phyloP scores from a whole-genome alignment of 1,140 invertebrate species.

The Temnothorax longispinosus region DNA sequence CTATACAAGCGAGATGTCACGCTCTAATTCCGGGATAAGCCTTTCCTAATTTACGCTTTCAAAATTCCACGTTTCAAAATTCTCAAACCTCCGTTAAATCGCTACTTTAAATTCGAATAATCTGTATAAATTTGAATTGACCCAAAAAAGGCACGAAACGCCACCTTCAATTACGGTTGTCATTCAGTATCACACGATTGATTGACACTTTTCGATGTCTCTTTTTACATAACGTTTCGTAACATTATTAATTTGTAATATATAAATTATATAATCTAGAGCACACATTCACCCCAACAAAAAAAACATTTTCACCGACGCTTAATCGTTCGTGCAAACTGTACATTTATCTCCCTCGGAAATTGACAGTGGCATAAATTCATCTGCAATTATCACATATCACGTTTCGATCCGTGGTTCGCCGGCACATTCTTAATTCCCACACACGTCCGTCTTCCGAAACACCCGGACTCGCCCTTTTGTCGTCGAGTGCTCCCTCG shows the following conservation, averaged over 20 bases:
- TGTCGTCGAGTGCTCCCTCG: slow-evolving; percentile 53
- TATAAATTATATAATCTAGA: not conserved
- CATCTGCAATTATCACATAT: slow-evolving; percentile 26
- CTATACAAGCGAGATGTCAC: not conserved
- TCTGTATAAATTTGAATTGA: not conserved
- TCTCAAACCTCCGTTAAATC: not conserved
- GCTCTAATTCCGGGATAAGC: not conserved
- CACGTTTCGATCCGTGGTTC: not conserved
- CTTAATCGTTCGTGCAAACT: not conserved
- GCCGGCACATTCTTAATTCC: slow-evolving; percentile 32
- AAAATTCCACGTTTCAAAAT: not conserved
- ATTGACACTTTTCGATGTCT: not conserved
- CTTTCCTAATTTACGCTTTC: not conserved
- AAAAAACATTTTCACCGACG: too few species aligned
- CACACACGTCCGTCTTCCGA: slow-evolving; percentile 49
- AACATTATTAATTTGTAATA: not conserved
- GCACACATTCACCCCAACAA: not conserved
- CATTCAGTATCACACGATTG: not conserved
- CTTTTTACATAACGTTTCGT: not conserved
- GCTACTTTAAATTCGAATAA: not conserved
- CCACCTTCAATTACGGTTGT: not conserved
- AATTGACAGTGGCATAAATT: slow-evolving; percentile 22
- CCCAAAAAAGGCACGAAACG: not conserved
- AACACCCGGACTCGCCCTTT: slow-evolving; percentile 40
- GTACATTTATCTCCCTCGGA: not conserved